A percentile compares a stretch with the other conserved stretches of the same genome.
Conservation (phyloP, 2,888 invertebrate species). For the Sicus ferrugineus region DNA sequence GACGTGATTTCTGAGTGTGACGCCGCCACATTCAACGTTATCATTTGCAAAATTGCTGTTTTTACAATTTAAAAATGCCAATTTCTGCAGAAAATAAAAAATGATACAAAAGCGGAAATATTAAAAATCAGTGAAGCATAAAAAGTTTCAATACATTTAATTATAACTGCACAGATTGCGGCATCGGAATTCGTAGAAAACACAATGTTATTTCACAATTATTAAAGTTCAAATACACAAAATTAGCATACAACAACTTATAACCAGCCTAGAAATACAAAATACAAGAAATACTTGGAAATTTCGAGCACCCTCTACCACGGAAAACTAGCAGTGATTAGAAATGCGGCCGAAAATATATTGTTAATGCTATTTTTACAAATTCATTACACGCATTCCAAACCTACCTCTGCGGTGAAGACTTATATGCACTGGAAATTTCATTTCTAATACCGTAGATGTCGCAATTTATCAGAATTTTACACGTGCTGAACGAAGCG, state of each 20-base stretch:
- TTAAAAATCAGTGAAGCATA: not conserved
- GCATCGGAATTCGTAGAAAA: no score
- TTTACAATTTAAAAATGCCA: slow-evolving; percentile 24
- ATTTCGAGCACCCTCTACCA: slow-evolving; percentile 1
- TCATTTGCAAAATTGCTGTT: slow-evolving; percentile 12
- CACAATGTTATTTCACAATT: no score
- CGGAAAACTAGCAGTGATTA: not conserved
- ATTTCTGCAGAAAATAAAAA: slow-evolving; percentile 26
- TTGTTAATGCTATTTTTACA: not conserved
- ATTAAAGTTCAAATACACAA: no score
- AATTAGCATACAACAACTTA: no score
- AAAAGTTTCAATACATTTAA: slow-evolving; percentile 2
- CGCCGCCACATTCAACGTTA: not conserved
- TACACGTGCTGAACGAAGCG: no score
- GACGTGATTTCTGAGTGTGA: no score
- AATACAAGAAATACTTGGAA: not conserved
- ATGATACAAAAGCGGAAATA: not conserved
- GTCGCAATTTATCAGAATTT: no score
- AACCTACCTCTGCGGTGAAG: not conserved
- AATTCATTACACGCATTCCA: not conserved
- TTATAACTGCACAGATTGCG: no score
- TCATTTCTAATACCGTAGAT: no score
- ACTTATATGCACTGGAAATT: no score
- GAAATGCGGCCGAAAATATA: not conserved
- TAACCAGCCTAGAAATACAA: no score